These are phyloP conservation scores for Acrocyrtus sp. DNA, from an alignment of 2,888 invertebrate species.

Conservation along the genomic window DNA sequence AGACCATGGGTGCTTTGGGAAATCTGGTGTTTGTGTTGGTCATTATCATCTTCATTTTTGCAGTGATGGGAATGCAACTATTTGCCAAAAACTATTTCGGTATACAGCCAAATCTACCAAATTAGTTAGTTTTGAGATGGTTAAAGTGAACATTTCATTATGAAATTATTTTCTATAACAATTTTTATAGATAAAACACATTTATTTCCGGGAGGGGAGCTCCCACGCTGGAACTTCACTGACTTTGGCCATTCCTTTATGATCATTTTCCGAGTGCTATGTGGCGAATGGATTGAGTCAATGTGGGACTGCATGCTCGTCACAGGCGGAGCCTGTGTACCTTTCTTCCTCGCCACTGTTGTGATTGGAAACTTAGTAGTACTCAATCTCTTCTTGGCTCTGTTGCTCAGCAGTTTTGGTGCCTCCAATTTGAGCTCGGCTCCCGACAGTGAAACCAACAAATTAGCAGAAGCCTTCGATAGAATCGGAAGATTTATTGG, in stretches of 20 bases:
- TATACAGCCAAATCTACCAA: constrained; percentile 66
- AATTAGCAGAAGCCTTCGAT: constrained; percentile 96
- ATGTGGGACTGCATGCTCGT: constrained; percentile 99
- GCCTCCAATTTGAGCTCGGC: constrained; percentile 72
- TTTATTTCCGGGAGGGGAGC: constrained; percentile 82
- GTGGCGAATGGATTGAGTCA: constrained; percentile 99
- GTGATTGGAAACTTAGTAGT: constrained; percentile 99
- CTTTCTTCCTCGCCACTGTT: constrained; percentile 98
- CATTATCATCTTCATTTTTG: constrained; percentile 99
- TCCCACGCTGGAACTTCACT: constrained; percentile 74
- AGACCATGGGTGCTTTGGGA: constrained; percentile 97
- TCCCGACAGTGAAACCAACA: constrained; percentile 81
- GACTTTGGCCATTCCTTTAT: constrained; percentile 99
- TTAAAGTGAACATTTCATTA: neutral
- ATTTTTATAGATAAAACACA: constrained; percentile 78
- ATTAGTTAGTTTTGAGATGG: neutral
- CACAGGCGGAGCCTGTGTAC: constrained; percentile 90
- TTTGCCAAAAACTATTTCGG: constrained; percentile 95
- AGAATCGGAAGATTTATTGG: constrained; percentile 89
- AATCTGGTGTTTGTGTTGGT: constrained; percentile 98
- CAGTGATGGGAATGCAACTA: constrained; percentile 99
- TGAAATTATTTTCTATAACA: neutral
- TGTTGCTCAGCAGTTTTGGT: constrained; percentile 98
- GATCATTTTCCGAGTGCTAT: constrained; percentile 98
- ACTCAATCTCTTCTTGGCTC: constrained; percentile 97